Conservation (phyloP, 2,888 invertebrate species). For the Eristalinus sepulchralis region DNA sequence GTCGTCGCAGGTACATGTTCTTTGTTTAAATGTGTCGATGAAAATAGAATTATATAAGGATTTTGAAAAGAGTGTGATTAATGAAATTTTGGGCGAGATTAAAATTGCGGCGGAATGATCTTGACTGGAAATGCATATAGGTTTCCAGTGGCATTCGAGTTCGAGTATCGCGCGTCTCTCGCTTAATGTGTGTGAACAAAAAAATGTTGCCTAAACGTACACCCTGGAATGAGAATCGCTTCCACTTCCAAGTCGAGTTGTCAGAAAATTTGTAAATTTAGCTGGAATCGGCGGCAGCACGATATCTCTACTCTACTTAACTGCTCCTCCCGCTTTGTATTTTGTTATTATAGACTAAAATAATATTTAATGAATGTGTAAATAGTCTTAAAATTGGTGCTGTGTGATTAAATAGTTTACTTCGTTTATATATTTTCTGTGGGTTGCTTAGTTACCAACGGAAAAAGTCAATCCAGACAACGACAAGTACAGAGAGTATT, state of each 20-base stretch:
- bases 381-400: constrained; percentile 48
- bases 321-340: constrained; percentile 36
- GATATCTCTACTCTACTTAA: constrained; percentile 36
- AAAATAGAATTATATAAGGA: constrained; percentile 43
- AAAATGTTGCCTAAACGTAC: constrained; percentile 60
- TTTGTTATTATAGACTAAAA: constrained; percentile 7
- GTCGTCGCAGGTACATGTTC: background rate
- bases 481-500: constrained; percentile 42
- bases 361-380: constrained; percentile 35
- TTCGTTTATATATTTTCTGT: constrained; percentile 40
- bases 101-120: constrained; percentile 33
- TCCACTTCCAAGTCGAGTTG: constrained; percentile 69
- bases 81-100: background rate
- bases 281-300: constrained; percentile 61
- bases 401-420: constrained; percentile 26
- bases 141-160: constrained; percentile 60
- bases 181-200: constrained; percentile 7
- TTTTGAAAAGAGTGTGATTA: background rate
- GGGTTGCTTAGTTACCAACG: constrained; percentile 60
- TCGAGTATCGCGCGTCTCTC: constrained; percentile 68
- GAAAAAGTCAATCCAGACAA: constrained; percentile 46
- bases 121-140: constrained; percentile 42
- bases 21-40: constrained; percentile 19
- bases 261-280: constrained; percentile 60
- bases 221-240: constrained; percentile 47